Conservation (phyloP, 2,888 invertebrate genomes). For the Drosophila colorata region DNA sequence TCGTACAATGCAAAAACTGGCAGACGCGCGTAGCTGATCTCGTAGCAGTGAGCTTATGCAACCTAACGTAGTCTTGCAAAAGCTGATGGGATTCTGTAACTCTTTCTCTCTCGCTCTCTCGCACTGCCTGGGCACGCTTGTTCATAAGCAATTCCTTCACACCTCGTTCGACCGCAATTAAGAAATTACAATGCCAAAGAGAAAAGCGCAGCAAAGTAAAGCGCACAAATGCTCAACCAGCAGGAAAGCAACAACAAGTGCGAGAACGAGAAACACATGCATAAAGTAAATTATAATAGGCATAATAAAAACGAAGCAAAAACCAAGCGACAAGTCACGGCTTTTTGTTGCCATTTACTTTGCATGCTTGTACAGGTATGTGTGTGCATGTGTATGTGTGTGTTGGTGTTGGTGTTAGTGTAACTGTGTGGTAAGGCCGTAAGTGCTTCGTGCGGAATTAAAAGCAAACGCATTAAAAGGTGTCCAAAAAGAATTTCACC, state of each 20-base stretch:
- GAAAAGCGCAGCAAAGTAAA: constrained; percentile 41
- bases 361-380: constrained; percentile 20
- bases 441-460: constrained; percentile 75
- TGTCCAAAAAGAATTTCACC: constrained; percentile 78
- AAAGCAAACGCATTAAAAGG: constrained; percentile 80
- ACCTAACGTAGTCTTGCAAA: constrained; percentile 7
- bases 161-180: constrained; percentile 65
- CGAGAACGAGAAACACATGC: constrained; percentile 54
- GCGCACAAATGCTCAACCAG: constrained; percentile 52
- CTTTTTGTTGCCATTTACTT: constrained; percentile 71
- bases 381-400: constrained; percentile 9
- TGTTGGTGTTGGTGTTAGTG: constrained; percentile 10
- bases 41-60: constrained; percentile 37
- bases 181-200: constrained; percentile 56
- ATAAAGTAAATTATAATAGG: constrained; percentile 81
- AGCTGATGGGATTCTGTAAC: constrained; percentile 19
- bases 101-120: neutral
- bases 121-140: neutral
- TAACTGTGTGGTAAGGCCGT: constrained; percentile 56
- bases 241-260: constrained; percentile 7
- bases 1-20: constrained; percentile 8
- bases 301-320: constrained; percentile 74
- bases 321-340: constrained; percentile 71
- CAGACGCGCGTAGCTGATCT: constrained; percentile 1
- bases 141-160: constrained; percentile 25